Conservation (phyloP, 2,888 invertebrate genomes). For the Pyrgus malvae region DNA sequence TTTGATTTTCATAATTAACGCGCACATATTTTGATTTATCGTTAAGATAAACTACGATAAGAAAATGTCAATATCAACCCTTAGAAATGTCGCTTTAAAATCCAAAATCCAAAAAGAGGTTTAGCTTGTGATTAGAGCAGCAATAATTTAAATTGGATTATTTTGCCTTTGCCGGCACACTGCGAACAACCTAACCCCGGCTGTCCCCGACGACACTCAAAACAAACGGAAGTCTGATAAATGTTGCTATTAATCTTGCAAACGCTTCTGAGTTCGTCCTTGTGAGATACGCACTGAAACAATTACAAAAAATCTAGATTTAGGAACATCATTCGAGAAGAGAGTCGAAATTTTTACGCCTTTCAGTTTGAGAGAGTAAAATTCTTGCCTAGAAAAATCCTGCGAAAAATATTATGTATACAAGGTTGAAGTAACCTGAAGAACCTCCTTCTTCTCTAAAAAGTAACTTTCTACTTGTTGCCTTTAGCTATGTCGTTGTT, state of each 20-base stretch:
- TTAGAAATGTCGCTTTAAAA: too few relatives aligned
- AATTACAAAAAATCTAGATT: constrained; percentile 30
- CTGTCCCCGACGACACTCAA: constrained; percentile 69
- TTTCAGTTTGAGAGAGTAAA: background rate
- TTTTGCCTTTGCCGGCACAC: constrained; percentile 62
- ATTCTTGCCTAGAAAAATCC: constrained; percentile 1
- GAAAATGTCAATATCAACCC: too few relatives aligned
- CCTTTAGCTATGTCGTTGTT: too few relatives aligned
- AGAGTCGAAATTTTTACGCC: constrained; percentile 2
- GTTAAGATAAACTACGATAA: too few relatives aligned
- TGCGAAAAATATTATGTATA: constrained; percentile 2
- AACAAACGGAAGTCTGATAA: constrained; percentile 76
- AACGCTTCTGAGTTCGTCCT: constrained; percentile 50
- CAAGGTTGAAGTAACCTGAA: background rate
- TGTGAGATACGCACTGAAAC: constrained; percentile 37
- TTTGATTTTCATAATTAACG: too few relatives aligned
- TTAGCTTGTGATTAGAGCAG: constrained; percentile 21
- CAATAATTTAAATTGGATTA: constrained; percentile 68
- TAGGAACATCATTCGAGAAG: constrained; percentile 4
- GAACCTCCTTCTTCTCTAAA: too few relatives aligned
- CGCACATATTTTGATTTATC: too few relatives aligned
- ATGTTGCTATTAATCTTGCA: constrained; percentile 68
- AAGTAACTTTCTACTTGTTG: too few relatives aligned
- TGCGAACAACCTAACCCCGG: constrained; percentile 67
- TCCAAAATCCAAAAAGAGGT: constrained; percentile 8